phyloP scores from a whole-genome alignment of 2,113 vertebrate species.

The Chamaetylas fuelleborni region DNA sequence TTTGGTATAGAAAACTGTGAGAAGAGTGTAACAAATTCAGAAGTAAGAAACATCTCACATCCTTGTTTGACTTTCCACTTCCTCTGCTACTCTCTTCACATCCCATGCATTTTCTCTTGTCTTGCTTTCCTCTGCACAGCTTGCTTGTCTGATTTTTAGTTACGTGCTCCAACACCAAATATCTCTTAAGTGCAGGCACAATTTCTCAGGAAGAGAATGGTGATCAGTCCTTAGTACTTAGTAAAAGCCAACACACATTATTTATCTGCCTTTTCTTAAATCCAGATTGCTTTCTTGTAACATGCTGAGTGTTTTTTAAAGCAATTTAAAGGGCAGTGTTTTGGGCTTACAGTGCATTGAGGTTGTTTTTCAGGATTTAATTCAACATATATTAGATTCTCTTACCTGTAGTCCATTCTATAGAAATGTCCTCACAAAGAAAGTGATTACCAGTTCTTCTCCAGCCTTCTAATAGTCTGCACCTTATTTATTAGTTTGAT shows the following conservation, averaged over 20 bases:
- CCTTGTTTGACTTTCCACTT: background rate
- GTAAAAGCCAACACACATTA: background rate
- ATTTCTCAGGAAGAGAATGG: background rate
- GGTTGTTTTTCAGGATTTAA: background rate
- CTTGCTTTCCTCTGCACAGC: background rate
- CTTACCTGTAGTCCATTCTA: background rate
- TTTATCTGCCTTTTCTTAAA: background rate
- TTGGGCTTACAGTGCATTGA: background rate
- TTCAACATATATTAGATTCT: background rate
- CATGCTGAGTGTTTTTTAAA: background rate
- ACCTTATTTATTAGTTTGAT: background rate
- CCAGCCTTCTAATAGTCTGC: background rate
- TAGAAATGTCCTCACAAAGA: background rate
- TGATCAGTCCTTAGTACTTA: background rate
- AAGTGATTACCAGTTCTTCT: background rate
- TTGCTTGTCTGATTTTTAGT: background rate
- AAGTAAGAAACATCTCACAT: background rate
- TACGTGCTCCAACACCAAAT: background rate
- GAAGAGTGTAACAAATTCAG: background rate
- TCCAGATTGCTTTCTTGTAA: background rate
- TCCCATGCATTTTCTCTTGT: background rate
- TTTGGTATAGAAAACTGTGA: background rate
- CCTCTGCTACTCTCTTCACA: background rate
- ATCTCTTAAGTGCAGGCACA: background rate
- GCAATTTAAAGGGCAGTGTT: background rate